Evolutionary conservation across 2,797 vertebrate species (phyloP), one percentile per base, ranked within the genome.

Genomic region (Malacoctenus gilli): DNA sequence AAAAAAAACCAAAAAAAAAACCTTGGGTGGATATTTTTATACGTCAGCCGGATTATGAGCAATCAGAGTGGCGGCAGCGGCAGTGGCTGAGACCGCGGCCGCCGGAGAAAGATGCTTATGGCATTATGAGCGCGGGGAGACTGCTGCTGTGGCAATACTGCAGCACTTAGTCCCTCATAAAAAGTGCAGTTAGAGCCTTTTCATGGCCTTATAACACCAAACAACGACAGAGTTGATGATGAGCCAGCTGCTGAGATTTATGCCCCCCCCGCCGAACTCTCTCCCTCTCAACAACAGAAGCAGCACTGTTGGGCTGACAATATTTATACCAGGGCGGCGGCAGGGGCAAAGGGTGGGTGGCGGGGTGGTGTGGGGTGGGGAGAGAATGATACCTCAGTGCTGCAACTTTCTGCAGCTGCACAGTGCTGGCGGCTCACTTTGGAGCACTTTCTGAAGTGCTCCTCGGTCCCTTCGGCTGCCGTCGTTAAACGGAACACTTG

Each of bases 1-100:
- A 15, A n/a, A n/a, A n/a, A n/a, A n/a, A n/a, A n/a, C n/a, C n/a
- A n/a, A n/a, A n/a, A n/a, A n/a, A n/a, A 20, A 54, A 60, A 47
- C 53, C 9, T 77, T 55, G 77, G 66, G 58, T 62, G 56, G n/a
- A 44, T 58, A 4, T 20, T 59, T 30, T 11, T 28, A n/a, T 28
- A 28, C 25, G 49, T 58, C 25, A 38, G 40, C 37, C 46, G 61
- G 66, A 79, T 70, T 63, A 79, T 40, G 23, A 66, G 47, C 52
- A 43, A 48, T 51, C 19, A 48, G 38, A 62, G 55, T n/a, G 30
- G 48, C 40, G 46, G 42, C 44, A 13, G 44, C 59, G 19, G 50
- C 46, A 69, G 19, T 36, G 16, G 1, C 40, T 47, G 25, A 4
- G 32, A 53, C 36, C n/a, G n/a, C n/a, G n/a, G 28, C 36, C 21